These are phyloP conservation scores for Garra rufa DNA, from an alignment of 2,113 vertebrate genomes.

Conservation along the genomic window DNA sequence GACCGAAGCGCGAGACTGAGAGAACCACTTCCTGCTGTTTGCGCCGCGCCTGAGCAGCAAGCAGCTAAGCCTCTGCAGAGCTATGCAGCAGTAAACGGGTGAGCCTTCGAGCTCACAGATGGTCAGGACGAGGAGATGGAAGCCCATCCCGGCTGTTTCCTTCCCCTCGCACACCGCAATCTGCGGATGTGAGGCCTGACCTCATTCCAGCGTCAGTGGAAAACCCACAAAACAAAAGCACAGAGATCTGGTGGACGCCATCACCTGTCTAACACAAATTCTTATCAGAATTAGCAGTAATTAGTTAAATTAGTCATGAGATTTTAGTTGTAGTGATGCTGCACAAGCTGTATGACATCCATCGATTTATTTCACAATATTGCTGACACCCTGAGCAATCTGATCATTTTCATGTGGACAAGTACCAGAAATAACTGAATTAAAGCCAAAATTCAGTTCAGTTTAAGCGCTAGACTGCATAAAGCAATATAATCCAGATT, in stretches of 20 bases:
- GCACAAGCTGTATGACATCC: background rate
- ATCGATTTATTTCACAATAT: background rate
- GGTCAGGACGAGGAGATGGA: constrained; percentile 43
- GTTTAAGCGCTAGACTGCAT: background rate
- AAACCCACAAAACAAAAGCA: constrained; percentile 3
- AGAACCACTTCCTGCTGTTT: constrained; percentile 36
- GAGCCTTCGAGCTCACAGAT: constrained; percentile 44
- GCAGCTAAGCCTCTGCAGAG: constrained; percentile 64
- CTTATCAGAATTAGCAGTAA: background rate
- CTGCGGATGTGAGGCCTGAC: constrained; percentile 52
- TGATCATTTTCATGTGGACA: background rate
- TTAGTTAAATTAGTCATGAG: background rate
- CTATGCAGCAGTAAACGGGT: constrained; percentile 55
- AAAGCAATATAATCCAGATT: background rate
- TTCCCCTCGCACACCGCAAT: constrained; percentile 40
- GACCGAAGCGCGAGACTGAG: background rate
- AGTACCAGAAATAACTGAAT: constrained; percentile 24
- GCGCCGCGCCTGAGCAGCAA: constrained; percentile 24
- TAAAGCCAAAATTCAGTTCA: constrained; percentile 24
- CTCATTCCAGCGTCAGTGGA: constrained; percentile 39
- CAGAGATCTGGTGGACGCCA: background rate
- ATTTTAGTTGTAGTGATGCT: too few relatives aligned
- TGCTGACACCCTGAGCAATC: background rate
- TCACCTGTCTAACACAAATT: constrained; percentile 4
- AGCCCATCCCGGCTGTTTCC: constrained; percentile 49